A percentile compares a stretch with the other conserved stretches of the same genome.
Conservation (phyloP, 2,888 invertebrate genomes). For the Rugalucina vietnamica region DNA sequence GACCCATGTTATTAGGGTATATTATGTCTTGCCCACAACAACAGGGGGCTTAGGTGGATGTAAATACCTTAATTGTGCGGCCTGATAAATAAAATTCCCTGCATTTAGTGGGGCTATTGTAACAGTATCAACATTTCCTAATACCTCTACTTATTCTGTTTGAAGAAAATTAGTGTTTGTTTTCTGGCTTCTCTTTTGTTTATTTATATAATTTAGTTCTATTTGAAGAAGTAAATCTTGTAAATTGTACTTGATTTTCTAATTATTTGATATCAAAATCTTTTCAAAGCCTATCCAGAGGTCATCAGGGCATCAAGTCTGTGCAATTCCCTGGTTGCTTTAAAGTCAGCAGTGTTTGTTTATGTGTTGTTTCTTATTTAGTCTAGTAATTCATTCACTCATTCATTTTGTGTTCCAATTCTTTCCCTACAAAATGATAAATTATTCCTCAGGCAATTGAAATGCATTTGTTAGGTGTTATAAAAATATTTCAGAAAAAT, state of each 20-base stretch:
- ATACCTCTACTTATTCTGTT: background rate
- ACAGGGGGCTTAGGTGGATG: background rate
- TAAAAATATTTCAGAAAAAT: constrained; percentile 7
- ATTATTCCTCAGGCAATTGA: no score
- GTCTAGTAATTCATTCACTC: no score
- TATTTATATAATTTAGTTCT: background rate
- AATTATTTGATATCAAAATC: background rate
- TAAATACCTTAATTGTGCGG: background rate
- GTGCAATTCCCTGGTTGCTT: no score
- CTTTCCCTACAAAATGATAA: no score
- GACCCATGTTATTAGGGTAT: no score
- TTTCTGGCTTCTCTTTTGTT: background rate
- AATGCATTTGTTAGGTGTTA: no score
- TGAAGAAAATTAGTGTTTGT: background rate
- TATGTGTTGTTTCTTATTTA: no score
- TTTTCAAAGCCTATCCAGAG: no score
- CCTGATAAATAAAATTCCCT: background rate
- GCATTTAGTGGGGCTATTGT: background rate
- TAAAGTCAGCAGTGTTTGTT: no score
- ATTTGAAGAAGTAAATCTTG: background rate
- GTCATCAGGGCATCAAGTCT: no score
- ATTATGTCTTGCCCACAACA: background rate
- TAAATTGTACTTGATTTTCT: background rate
- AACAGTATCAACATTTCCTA: background rate
- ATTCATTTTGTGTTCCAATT: no score